Evolutionary conservation across 2,888 invertebrate genomes (phyloP).

Genomic region (Elmis aenea): DNA sequence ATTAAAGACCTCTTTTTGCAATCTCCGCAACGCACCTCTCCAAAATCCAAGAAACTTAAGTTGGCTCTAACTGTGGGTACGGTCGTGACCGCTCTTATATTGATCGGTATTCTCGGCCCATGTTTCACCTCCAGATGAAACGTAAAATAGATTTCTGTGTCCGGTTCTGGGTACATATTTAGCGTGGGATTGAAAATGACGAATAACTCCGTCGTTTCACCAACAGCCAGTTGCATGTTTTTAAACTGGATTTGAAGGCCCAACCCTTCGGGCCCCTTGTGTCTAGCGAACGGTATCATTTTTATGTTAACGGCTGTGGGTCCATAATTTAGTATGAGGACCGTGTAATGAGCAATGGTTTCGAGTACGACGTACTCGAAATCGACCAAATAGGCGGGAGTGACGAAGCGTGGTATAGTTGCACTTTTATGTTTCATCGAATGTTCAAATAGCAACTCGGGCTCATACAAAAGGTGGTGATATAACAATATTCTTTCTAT

Average conservation of each 20-base stretch:
- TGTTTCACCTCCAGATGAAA: slow-evolving; percentile 53
- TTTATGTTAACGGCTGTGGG: slow-evolving; percentile 48
- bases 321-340: slow-evolving; percentile 54
- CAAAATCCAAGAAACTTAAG: slow-evolving; percentile 50
- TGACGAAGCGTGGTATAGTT: slow-evolving; percentile 49
- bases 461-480: slow-evolving; percentile 46
- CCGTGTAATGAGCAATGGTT: slow-evolving; percentile 46
- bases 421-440: slow-evolving; percentile 27
- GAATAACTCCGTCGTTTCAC: slow-evolving; percentile 50
- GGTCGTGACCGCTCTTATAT: slow-evolving; percentile 54
- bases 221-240: slow-evolving; percentile 47
- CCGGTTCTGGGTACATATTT: slow-evolving; percentile 45
- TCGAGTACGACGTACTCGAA: slow-evolving; percentile 53
- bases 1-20: slow-evolving; percentile 52
- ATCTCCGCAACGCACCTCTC: slow-evolving; percentile 55
- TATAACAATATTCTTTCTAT: slow-evolving; percentile 53
- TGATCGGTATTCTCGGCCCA: slow-evolving; percentile 56
- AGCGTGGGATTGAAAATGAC: slow-evolving; percentile 52
- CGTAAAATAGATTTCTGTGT: slow-evolving; percentile 42
- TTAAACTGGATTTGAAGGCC: slow-evolving; percentile 40
- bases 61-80: slow-evolving; percentile 52
- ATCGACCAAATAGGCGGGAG: slow-evolving; percentile 53
- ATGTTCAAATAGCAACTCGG: slow-evolving; percentile 43
- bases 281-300: slow-evolving; percentile 30
- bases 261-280: slow-evolving; percentile 25